phyloP scores from a whole-genome alignment of 2,888 invertebrate genomes.

The Adineta ricciae region DNA sequence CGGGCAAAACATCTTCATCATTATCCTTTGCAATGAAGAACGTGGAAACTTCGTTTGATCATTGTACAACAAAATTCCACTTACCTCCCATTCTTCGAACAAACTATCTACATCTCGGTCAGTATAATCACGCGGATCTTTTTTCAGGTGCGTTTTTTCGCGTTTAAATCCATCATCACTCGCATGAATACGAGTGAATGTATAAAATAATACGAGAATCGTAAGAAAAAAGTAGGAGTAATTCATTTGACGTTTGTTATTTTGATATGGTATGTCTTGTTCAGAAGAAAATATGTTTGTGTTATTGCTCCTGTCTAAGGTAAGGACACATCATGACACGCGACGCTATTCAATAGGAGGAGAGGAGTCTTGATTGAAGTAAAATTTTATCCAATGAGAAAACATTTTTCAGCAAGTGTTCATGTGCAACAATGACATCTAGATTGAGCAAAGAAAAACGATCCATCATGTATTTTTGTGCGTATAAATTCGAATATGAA shows the following conservation, averaged over 20 bases:
- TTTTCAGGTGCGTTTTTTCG: not conserved
- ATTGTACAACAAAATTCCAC: conserved; percentile 35
- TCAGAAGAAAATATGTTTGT: not conserved
- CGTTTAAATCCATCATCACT: not conserved
- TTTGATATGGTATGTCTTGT: too few relatives aligned
- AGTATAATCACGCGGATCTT: conserved; percentile 3
- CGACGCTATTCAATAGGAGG: not conserved
- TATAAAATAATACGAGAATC: not conserved
- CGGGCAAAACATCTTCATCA: conserved; percentile 22
- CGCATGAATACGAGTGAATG: not conserved
- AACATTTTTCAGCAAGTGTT: too few relatives aligned
- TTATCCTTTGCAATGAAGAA: not conserved
- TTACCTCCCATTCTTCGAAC: conserved; percentile 77
- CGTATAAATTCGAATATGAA: too few relatives aligned
- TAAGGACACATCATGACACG: not conserved
- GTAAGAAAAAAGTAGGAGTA: not conserved
- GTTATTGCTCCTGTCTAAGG: not conserved
- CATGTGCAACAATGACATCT: not conserved
- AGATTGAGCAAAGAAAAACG: not conserved
- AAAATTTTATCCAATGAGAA: not conserved
- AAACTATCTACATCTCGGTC: conserved; percentile 88
- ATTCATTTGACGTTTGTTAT: not conserved
- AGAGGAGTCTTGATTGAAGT: not conserved
- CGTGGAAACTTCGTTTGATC: too few relatives aligned
- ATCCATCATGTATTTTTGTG: too few relatives aligned